A percentile compares a stretch with the other conserved stretches of the same genome.
phyloP scores from a whole-genome alignment of 2,113 vertebrate species.

The Pelecanoides urinatrix region DNA sequence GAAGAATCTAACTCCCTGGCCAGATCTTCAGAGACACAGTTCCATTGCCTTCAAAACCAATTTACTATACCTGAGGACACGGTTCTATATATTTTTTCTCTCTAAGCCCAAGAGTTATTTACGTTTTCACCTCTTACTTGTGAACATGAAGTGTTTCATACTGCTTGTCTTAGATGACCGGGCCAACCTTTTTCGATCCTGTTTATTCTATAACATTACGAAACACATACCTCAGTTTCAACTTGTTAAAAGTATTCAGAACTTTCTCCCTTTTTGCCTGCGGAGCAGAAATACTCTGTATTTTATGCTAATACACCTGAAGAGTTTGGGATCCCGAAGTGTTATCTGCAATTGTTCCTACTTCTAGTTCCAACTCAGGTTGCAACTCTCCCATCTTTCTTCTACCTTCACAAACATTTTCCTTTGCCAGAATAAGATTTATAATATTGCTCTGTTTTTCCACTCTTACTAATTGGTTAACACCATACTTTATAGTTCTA shows the following conservation, averaged over 20 bases:
- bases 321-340: not conserved
- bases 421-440: not conserved
- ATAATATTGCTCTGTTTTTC: not conserved
- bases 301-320: not conserved
- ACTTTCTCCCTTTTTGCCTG: not conserved
- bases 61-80: not conserved
- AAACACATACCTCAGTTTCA: not conserved
- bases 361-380: not conserved
- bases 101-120: not conserved
- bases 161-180: not conserved
- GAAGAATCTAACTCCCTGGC: not conserved
- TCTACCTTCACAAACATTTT: not conserved
- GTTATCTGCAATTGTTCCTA: not conserved
- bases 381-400: not conserved
- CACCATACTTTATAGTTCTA: not conserved
- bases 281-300: not conserved
- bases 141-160: not conserved
- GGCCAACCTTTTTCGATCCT: rapidly evolving
- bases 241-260: not conserved
- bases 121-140: not conserved
- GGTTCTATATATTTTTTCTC: not conserved
- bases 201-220: not conserved
- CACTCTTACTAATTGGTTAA: conserved; percentile 19
- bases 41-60: not conserved
- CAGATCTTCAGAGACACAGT: not conserved